Conservation (phyloP, 2,113 vertebrate species). For the Sphyrna mokarran region DNA sequence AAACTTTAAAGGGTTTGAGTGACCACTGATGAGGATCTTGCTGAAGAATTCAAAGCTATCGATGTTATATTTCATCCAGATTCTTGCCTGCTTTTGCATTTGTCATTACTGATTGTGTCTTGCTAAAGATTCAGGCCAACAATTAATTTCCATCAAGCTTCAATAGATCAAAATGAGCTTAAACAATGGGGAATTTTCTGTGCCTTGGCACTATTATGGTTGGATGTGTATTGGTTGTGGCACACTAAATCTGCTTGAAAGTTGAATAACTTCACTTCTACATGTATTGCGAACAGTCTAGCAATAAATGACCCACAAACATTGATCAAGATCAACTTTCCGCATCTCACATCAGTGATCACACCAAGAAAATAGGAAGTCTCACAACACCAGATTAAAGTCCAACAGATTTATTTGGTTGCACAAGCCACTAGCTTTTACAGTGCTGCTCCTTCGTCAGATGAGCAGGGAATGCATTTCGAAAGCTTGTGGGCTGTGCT, state of each 20-base stretch:
- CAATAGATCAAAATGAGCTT: background rate
- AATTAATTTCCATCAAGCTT: background rate
- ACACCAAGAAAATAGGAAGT: background rate
- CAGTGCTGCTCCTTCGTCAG: too few species aligned
- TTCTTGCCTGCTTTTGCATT: background rate
- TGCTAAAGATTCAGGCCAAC: background rate
- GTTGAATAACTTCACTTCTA: background rate
- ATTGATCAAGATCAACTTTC: background rate
- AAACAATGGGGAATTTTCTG: background rate
- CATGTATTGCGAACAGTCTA: background rate
- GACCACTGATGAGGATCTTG: background rate
- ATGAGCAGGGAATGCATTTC: too few species aligned
- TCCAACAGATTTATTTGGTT: too few species aligned
- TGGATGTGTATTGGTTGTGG: background rate
- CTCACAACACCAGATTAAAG: too few species aligned
- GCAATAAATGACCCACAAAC: background rate
- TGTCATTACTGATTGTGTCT: background rate
- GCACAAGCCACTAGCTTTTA: too few species aligned
- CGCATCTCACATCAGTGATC: background rate
- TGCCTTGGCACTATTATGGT: background rate
- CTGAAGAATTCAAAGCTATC: background rate
- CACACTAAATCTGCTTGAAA: background rate
- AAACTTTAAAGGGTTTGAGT: background rate
- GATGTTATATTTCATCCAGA: background rate
- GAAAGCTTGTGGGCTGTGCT: too few species aligned